Base-by-base conservation (phyloP, 1,140 invertebrate species). In the Anastatus disparis region DNA sequence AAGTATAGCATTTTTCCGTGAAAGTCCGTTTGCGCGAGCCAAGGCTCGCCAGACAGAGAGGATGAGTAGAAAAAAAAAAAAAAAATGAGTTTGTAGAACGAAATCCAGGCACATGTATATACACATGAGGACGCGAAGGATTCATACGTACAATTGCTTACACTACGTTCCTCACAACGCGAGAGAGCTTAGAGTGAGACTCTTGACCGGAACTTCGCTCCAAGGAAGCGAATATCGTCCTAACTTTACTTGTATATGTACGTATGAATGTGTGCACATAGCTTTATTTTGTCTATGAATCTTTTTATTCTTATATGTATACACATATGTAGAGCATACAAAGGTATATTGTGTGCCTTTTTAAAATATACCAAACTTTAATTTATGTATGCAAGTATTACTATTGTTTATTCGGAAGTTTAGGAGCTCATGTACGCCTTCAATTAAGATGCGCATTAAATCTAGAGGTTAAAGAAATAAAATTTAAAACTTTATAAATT, bases 181-280 rank as follows among this genome's bases (percentile, higher is more conserved):
- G n/a, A n/a, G n/a, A n/a, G n/a, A n/a, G n/a, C n/a, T n/a, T n/a
- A 74, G 72, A 68, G 70, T 6, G 4, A 56, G 78, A 61, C 75
- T 71, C 68, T 77, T 76, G 74, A 77, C 77, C 81, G 82, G 81
- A 84, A 83, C 76, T 81, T 40, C 82, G 81, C 81, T 84, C 82
- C 81, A 82, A 66, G 81, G 80, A 79, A 82, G 81, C 82, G 81
- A 74, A 56, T 70, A 79, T 79, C 27, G n/a, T 27, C 52, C 29
- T n/a, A 12, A 24, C 48, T 27, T 24, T 20, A 24, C 15, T 22
- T 15, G 76, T 77, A 70, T 75, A 75, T 71, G 71, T 76, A 74
- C 70, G 61, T 73, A 75, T 75, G 72, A 70, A 63, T 74, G 70
- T 74, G 68, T 73, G 71, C 24, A 2, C 20, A 13, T 26, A 26